Conservation (phyloP, 2,113 vertebrate species). For the Urocynchramus pylzowi region DNA sequence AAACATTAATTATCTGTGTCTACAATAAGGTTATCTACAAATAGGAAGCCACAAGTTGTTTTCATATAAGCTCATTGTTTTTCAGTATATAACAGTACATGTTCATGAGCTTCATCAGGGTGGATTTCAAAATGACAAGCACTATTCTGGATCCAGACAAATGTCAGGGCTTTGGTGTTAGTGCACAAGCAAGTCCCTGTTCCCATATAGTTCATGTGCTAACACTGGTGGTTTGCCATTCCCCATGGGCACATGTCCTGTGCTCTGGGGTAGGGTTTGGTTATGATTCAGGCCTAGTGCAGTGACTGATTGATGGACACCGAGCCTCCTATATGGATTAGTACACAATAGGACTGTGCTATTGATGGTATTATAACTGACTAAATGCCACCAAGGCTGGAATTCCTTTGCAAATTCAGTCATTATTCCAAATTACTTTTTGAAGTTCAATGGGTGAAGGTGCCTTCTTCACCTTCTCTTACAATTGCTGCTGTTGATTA, state of each 20-base stretch:
- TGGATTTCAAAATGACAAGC: background rate
- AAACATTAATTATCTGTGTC: background rate
- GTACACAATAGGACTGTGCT: background rate
- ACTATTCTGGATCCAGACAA: background rate
- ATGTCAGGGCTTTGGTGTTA: background rate
- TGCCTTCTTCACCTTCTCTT: background rate
- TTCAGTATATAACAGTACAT: background rate
- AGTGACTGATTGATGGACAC: background rate
- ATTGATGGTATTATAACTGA: background rate
- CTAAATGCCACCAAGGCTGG: background rate
- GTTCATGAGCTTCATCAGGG: background rate
- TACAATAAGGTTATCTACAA: background rate
- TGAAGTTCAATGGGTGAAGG: background rate
- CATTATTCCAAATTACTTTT: background rate
- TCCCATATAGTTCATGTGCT: background rate
- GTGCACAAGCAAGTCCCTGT: background rate
- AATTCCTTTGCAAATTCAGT: background rate
- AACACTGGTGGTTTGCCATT: background rate
- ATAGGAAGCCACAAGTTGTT: background rate
- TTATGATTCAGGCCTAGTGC: background rate
- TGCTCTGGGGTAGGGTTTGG: accelerated
- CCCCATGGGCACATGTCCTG: background rate
- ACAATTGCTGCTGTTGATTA: background rate
- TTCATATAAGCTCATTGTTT: background rate
- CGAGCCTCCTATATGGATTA: background rate